Evolutionary conservation across 1,140 invertebrate genomes (phyloP), one percentile per base, ranked within the genome.

Genomic region (Brachionus koreanus): DNA sequence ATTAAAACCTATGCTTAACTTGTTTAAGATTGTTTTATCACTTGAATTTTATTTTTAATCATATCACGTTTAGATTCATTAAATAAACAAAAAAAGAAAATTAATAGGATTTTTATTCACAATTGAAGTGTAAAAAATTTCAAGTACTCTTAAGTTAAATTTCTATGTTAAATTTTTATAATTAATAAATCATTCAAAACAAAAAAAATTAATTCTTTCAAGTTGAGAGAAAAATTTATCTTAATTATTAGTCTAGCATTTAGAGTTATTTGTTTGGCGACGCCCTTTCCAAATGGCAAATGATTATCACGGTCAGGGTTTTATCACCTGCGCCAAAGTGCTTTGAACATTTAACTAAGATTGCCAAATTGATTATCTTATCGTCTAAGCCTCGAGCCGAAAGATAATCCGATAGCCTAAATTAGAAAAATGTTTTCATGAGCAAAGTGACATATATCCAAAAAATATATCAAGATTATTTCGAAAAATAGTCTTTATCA

Each of bases 321-420:
- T 57, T 57, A 57, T 57, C 49, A 57, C 49, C 49, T 57, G 49
- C 16, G 49, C 19, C 49, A 19, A 57, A 19, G 49, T 7, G n/a
- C 49, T 57, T 57, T 57, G 49, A 57, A 57, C 49, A 57, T 57
- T 57, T 57, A 52, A 57, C 49, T 57, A 57, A 57, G 49, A 57
- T 57, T 57, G 49, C 49, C 49, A 57, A 57, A 57, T 57, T 57
- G 49, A 57, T 57, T 57, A 57, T 57, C 49, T 57, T 57, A 57
- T 57, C 49, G 16, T 57, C 16, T 57, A 57, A 57, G 49, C 49
- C 49, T 57, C 49, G 16, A 57, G 49, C 19, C 19, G 19, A 57
- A 7, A 57, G 49, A 57, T 57, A 57, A 57, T 57, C 49, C 49
- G 49, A 57, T 57, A 57, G 49, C 9, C 49, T 23, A 57, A 57